Base-by-base conservation (phyloP, 2,888 invertebrate genomes). In the Laspeyria flexula region DNA sequence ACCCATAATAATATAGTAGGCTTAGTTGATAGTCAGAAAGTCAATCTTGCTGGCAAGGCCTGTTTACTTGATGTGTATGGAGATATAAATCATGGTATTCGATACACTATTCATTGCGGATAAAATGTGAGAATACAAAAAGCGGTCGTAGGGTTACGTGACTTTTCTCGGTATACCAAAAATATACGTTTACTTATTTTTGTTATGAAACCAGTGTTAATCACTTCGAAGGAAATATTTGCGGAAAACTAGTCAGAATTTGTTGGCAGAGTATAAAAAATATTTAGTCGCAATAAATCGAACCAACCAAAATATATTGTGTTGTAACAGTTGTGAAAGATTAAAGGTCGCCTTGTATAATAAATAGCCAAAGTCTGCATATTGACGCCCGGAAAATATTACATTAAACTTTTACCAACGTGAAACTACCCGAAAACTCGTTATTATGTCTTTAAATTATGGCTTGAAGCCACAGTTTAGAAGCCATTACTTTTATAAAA, bases 401-500 rank as follows among this genome's bases (percentile, higher is more conserved):
- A 44, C 23, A 53, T 66, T 48, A 53, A 51, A 51, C 55, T 62
- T 62, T 59, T 38, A 50, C 45, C 48, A 42, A 43, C 41, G 40
- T 16, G 48, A 47, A 61, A 57, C 49, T 55, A 56, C 51, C 53
- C 37, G 38, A 53, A 59, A 58, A 59, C 51, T 55, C 53, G 46
- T 56, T 56, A 59, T 52, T 43, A 60, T 33, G 31, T 66, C 29
- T 51, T 59, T 25, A 65, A 65, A 41, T 64, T 67, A 65, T 58
- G 53, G 46, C 55, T 59, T 23, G 35, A 62, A 64, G 50, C 60
- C 43, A 56, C 50, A 53, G 60, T 63, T 62, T 59, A 61, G 63
- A 57, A 67, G 61, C 65, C 65, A 62, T 73, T 66, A 70, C 54
- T 66, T 70, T 65, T 53, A 54, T 51, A 45, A 65, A 63, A 66